Conservation (phyloP, 2,113 vertebrate species). For the Oryzias curvinotus region DNA sequence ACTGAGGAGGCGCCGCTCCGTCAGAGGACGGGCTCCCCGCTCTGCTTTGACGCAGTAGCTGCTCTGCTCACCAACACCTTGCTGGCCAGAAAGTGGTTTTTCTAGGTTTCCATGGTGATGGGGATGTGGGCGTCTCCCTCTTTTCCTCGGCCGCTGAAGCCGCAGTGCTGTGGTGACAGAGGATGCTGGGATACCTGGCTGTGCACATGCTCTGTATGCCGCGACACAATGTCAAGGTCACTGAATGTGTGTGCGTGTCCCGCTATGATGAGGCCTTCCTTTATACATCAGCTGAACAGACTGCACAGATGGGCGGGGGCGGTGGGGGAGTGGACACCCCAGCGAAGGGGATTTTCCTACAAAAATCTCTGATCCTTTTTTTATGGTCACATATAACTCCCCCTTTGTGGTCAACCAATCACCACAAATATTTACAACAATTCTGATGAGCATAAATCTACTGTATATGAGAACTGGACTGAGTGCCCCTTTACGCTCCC, state of each 20-base stretch:
- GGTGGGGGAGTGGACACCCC: constrained; percentile 28
- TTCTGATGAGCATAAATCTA: too few relatives aligned
- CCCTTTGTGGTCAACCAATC: too few relatives aligned
- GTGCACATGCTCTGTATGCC: constrained; percentile 9
- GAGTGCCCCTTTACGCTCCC: too few relatives aligned
- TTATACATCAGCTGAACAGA: constrained; percentile 47
- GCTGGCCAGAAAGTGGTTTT: constrained; percentile 35
- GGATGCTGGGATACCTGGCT: constrained; percentile 38
- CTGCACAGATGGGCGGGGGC: constrained; percentile 5
- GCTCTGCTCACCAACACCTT: constrained; percentile 34
- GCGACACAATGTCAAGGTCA: constrained; percentile 57
- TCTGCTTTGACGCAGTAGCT: background rate
- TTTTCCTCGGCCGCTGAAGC: constrained; percentile 4
- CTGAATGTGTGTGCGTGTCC: constrained; percentile 4
- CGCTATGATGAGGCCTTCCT: constrained; percentile 34
- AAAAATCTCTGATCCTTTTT: too few relatives aligned
- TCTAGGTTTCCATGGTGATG: constrained; percentile 60
- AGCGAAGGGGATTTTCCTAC: too few relatives aligned
- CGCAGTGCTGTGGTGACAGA: constrained; percentile 44
- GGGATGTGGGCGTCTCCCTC: constrained; percentile 26
- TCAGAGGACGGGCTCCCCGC: constrained; percentile 27
- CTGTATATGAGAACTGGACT: too few relatives aligned
- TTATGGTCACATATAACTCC: too few relatives aligned
- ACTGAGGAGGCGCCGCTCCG: constrained; percentile 23
- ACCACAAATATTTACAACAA: too few relatives aligned